These are phyloP conservation scores for Tyrannus savana DNA, from an alignment of 2,113 vertebrate species.

Conservation along the genomic window DNA sequence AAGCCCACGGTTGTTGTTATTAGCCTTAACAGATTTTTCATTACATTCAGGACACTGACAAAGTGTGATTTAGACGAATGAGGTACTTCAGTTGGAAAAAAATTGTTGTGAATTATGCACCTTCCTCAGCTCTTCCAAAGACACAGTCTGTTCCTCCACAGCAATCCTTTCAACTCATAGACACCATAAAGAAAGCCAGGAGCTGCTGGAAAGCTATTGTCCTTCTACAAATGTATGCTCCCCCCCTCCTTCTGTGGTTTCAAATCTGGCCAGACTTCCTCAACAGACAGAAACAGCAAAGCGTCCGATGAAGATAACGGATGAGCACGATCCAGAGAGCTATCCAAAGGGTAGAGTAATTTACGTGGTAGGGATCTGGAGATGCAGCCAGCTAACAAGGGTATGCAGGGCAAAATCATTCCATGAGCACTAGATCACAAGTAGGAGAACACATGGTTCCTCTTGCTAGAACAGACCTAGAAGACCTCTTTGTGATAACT, in stretches of 20 bases:
- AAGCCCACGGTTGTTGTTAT: not conserved
- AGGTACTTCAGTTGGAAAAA: not conserved
- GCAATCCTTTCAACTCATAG: not conserved
- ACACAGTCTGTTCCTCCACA: not conserved
- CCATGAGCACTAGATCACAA: not conserved
- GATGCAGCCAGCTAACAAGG: not conserved
- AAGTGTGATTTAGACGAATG: not conserved
- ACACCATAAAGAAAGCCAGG: not conserved
- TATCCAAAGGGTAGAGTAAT: not conserved
- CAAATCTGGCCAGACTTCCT: not conserved
- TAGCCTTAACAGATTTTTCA: slow-evolving; percentile 18
- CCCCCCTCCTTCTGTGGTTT: not conserved
- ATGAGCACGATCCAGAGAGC: not conserved
- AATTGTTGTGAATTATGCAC: fast-evolving
- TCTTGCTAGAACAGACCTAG: not conserved
- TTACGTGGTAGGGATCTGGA: not conserved
- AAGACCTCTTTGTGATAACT: not conserved
- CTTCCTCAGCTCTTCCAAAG: not conserved
- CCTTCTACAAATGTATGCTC: not conserved
- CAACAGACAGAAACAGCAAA: not conserved
- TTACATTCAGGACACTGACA: not conserved
- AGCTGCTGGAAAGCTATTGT: not conserved
- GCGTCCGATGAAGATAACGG: not conserved
- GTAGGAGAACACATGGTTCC: not conserved
- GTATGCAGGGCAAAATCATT: not conserved